A percentile compares a stretch with the other conserved stretches of the same genome.
These are phyloP conservation scores for Didymodactylos carnosus DNA, from an alignment of 2,888 invertebrate species.

Conservation along the genomic window DNA sequence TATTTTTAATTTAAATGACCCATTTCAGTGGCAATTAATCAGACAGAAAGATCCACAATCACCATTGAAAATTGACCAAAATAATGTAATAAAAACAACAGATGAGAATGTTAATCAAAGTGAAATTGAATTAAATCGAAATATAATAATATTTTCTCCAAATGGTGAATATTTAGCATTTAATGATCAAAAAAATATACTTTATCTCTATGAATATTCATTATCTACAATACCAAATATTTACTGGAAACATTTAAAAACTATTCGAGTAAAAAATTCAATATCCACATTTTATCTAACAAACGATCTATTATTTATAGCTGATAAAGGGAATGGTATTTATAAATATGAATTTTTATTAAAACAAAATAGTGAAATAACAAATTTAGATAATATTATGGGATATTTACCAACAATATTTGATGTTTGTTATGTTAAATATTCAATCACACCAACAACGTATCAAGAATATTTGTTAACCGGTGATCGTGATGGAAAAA, in stretches of 20 bases:
- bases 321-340: slow-evolving; percentile 64
- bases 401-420: slow-evolving; percentile 72
- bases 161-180: not conserved
- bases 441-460: slow-evolving; percentile 39
- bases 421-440: slow-evolving; percentile 41
- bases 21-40: not conserved
- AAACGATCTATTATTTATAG: slow-evolving; percentile 19
- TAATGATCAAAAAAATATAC: not conserved
- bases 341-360: slow-evolving; percentile 40
- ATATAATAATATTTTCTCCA: not conserved
- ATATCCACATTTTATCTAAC: not conserved
- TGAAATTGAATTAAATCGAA: not conserved
- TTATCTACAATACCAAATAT: not conserved
- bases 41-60: too few relatives aligned
- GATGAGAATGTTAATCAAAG: not conserved
- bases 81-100: too few relatives aligned
- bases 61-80: not conserved
- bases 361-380: slow-evolving; percentile 32
- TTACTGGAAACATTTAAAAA: not conserved
- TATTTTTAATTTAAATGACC: not conserved
- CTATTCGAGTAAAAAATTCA: not conserved
- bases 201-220: not conserved
- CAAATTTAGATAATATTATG: slow-evolving; percentile 43
- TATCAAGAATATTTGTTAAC: slow-evolving; percentile 53
- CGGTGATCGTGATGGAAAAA: slow-evolving; percentile 76